These are phyloP conservation scores for Ricordea florida DNA, from an alignment of 92 coral and sea anemone species.

Conservation along the genomic window DNA sequence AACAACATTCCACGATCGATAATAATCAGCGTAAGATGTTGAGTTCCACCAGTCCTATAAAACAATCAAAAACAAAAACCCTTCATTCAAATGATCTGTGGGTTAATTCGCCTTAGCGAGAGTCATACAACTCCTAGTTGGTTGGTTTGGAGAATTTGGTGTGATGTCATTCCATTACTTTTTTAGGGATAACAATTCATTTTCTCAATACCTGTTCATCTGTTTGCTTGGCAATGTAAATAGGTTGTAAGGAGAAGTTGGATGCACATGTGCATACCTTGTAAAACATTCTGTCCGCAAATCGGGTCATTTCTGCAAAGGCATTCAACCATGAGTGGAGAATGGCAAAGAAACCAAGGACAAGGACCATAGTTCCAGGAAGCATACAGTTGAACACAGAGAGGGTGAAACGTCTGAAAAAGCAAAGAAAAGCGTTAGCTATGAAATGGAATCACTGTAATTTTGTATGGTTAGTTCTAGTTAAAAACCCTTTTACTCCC, in stretches of 20 bases:
- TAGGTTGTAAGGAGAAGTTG: background rate
- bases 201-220: background rate
- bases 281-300: conserved; percentile 99
- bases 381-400: conserved; percentile 95
- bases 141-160: too few species aligned
- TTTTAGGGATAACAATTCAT: background rate
- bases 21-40: conserved; percentile 86
- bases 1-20: conserved; percentile 96
- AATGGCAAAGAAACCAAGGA: conserved; percentile 92
- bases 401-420: conserved; percentile 72
- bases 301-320: conserved; percentile 97
- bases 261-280: conserved; percentile 54
- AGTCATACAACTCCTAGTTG: too few species aligned
- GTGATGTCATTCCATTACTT: too few species aligned
- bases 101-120: too few species aligned
- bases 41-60: conserved; percentile 98
- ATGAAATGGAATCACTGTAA: too few species aligned
- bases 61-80: background rate
- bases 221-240: background rate
- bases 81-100: background rate
- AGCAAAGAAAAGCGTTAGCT: background rate
- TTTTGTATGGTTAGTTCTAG: too few species aligned
- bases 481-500: too few species aligned
- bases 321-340: conserved; percentile 99
- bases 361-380: conserved; percentile 96